Percentiles rank a stretch among this genome's conserved stretches.
phyloP scores from a whole-genome alignment of 2,888 invertebrate genomes.

The Galeruca laticollis region DNA sequence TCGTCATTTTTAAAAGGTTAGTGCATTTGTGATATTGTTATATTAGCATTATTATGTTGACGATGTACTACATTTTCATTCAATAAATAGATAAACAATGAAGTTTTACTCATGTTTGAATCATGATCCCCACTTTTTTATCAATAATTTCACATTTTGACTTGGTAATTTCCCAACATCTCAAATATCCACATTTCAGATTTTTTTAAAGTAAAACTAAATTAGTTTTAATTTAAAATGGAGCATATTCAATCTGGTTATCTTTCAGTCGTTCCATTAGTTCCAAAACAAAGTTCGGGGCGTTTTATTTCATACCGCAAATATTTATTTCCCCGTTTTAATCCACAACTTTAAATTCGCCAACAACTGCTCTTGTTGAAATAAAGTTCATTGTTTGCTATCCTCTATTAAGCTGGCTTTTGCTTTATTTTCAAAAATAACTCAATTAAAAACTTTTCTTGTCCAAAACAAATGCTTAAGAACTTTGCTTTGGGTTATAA shows the following conservation, averaged over 20 bases:
- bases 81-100: no score
- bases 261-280: not conserved
- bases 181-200: no score
- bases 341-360: slow-evolving; percentile 7
- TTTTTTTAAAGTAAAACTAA: no score
- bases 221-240: no score
- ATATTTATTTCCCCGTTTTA: slow-evolving; percentile 8
- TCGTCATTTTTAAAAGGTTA: no score
- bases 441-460: slow-evolving; percentile 45
- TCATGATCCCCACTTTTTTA: no score
- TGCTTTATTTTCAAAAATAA: slow-evolving; percentile 42
- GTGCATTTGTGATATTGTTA: no score
- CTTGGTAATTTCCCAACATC: no score
- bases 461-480: slow-evolving; percentile 32
- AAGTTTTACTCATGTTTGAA: no score
- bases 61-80: no score
- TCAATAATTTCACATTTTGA: no score
- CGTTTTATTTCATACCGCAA: not conserved
- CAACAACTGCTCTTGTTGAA: not conserved
- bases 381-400: slow-evolving; percentile 19
- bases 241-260: not conserved
- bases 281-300: not conserved
- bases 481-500: slow-evolving; percentile 47
- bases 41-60: no score
- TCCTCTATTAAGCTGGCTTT: slow-evolving; percentile 15